Evolutionary conservation across 2,888 invertebrate genomes (phyloP).

Genomic region (Theretra japonica): DNA sequence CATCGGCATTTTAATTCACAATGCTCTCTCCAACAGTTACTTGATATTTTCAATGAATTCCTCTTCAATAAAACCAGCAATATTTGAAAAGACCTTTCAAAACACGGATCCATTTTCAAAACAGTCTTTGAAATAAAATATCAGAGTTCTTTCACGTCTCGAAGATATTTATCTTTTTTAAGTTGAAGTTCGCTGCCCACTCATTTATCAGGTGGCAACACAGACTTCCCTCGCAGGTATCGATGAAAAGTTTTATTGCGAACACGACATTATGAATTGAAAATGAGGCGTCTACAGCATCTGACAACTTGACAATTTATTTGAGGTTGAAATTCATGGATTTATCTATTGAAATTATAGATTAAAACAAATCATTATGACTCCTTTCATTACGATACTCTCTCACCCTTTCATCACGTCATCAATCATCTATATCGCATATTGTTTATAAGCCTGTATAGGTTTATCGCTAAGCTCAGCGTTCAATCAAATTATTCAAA

Average conservation of each 20-base stretch:
- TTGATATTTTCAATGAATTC: constrained; percentile 12
- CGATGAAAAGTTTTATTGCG: constrained; percentile 12
- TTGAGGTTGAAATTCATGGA: constrained; percentile 3
- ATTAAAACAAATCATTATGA: not conserved
- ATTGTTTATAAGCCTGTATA: not conserved
- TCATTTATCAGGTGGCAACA: not conserved
- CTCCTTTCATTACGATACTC: not conserved
- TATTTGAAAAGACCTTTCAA: not conserved
- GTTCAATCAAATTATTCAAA: not conserved
- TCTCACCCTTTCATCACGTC: not conserved
- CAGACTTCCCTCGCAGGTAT: not conserved
- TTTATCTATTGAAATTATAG: not conserved
- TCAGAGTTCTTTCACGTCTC: not conserved
- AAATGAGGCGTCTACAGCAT: constrained; percentile 1
- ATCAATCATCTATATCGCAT: not conserved
- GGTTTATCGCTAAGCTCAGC: not conserved
- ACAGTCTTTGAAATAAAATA: not conserved
- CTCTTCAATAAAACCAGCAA: not conserved
- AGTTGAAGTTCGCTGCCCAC: not conserved
- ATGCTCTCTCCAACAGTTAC: not conserved
- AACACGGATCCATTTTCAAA: not conserved
- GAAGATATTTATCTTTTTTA: constrained; percentile 11
- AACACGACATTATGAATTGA: not conserved
- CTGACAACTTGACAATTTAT: not conserved
- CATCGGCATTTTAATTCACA: no score